Base-by-base conservation (phyloP, 1,140 invertebrate genomes). In the Drosophila setifemur region DNA sequence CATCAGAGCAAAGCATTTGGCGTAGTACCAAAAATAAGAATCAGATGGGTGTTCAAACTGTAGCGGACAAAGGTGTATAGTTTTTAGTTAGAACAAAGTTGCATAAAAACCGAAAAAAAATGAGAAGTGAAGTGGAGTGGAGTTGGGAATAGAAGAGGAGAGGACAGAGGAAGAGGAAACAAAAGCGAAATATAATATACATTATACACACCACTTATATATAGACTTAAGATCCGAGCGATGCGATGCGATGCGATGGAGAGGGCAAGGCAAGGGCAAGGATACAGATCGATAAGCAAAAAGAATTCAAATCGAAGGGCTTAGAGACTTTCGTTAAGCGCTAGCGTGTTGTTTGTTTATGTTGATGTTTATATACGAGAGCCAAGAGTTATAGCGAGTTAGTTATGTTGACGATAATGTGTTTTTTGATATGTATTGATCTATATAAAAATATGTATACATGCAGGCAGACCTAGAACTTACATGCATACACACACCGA, bases 81-180 rank as follows among this genome's bases (percentile, higher is more conserved):
- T 78, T 79, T 72, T 85, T 86, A 85, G 79, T 79, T 85, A 85
- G 79, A 85, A 74, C 78, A 82, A 82, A 82, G 81, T 82, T 82
- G 73, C 39, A 23, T 26, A 75, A 28, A 70, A 40, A 69, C 16
- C 60, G 47, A 50, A 54, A 33, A 35, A 40, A 16, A 21, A 19
- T 31, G 1, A 39, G 4, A 53, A 40, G 35, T 4, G n/a, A 31
- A 12, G 31, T 37, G 14, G n/a, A n/a, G n/a, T n/a, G n/a, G n/a
- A n/a, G n/a, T n/a, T n/a, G n/a, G n/a, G n/a, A n/a, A n/a, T n/a
- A n/a, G n/a, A n/a, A n/a, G n/a, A n/a, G n/a, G n/a, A n/a, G n/a
- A n/a, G n/a, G n/a, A n/a, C n/a, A n/a, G n/a, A n/a, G n/a, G n/a
- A n/a, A n/a, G n/a, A n/a, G 14, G 33, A 37, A 37, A 18, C 14